Percentiles rank a stretch among this genome's conserved stretches.
Conservation (phyloP, 2,113 vertebrate species). For the Corvus hawaiiensis region DNA sequence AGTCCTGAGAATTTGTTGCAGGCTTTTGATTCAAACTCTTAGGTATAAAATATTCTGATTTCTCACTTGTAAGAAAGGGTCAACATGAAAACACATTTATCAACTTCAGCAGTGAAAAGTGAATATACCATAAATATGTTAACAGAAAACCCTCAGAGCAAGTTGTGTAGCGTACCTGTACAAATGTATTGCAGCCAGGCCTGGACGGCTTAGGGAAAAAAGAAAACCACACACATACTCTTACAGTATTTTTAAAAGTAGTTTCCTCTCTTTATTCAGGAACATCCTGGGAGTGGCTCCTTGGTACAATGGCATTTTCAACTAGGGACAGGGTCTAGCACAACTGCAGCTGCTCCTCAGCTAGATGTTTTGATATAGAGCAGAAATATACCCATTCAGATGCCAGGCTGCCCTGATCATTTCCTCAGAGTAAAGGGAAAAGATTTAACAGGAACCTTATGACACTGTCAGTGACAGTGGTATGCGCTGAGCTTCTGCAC, state of each 20-base stretch:
- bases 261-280: conserved; percentile 37
- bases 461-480: accelerated
- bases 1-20: not conserved
- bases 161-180: not conserved
- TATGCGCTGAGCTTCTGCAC: not conserved
- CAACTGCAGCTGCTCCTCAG: not conserved
- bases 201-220: not conserved
- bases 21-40: not conserved
- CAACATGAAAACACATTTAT: not conserved
- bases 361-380: not conserved
- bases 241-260: not conserved
- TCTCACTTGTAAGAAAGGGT: not conserved
- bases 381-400: not conserved
- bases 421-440: not conserved
- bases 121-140: not conserved
- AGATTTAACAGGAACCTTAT: not conserved
- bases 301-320: not conserved
- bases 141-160: not conserved
- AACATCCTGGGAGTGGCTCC: conserved; percentile 17
- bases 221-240: not conserved
- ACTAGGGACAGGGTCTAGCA: not conserved
- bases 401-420: not conserved
- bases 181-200: not conserved
- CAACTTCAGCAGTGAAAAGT: not conserved
- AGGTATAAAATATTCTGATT: not conserved